Evolutionary conservation across 2,888 invertebrate genomes (phyloP).

Genomic region (Cryptophagus acutangulus): DNA sequence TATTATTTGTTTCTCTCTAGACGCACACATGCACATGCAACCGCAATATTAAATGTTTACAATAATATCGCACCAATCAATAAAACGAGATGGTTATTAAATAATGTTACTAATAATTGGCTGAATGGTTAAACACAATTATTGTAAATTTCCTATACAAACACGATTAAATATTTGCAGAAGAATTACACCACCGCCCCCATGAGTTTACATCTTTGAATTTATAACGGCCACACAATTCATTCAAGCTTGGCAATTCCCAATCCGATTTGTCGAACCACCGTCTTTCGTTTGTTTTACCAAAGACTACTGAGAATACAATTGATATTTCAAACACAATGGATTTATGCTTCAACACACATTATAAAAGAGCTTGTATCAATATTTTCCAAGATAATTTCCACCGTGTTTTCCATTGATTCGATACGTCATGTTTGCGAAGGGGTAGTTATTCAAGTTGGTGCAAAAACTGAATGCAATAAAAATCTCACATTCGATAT

Average conservation of each 20-base stretch:
- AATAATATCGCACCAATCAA: too few relatives aligned
- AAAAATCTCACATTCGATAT: too few relatives aligned
- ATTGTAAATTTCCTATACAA: constrained; percentile 7
- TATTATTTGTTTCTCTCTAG: too few relatives aligned
- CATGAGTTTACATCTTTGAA: constrained; percentile 31
- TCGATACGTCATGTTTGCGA: constrained; percentile 17
- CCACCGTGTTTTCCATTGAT: constrained; percentile 26
- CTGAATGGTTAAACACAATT: constrained; percentile 4
- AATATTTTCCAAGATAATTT: constrained; percentile 30
- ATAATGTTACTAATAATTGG: too few relatives aligned
- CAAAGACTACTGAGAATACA: constrained; percentile 33
- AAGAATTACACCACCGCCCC: constrained; percentile 28
- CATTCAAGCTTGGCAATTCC: constrained; percentile 28
- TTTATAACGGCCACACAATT: constrained; percentile 18
- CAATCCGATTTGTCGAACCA: constrained; percentile 41
- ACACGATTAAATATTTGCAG: constrained; percentile 28
- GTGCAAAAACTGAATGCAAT: too few relatives aligned
- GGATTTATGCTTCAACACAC: constrained; percentile 29
- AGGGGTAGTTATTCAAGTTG: too few relatives aligned
- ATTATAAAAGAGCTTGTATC: constrained; percentile 30
- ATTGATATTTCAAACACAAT: constrained; percentile 33
- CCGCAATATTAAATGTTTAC: too few relatives aligned
- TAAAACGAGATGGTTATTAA: constrained; percentile 1
- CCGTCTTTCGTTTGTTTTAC: constrained; percentile 39
- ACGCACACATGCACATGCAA: too few relatives aligned